Conservation (phyloP, 2,113 vertebrate species). For the Phylloscopus whistleri region DNA sequence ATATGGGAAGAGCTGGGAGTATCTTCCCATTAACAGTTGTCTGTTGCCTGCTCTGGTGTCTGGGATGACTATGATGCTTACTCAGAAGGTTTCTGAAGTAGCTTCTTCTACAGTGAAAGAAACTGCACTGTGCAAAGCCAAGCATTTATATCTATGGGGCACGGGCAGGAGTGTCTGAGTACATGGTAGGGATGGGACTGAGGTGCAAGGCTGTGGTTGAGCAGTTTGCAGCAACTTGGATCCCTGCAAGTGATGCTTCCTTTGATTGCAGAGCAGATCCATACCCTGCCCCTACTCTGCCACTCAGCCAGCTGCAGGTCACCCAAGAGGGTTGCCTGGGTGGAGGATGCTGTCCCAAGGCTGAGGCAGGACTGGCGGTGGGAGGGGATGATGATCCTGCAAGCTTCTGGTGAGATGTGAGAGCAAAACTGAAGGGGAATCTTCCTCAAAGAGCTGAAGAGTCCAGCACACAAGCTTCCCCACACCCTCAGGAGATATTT, state of each 20-base stretch:
- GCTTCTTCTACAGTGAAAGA: neutral
- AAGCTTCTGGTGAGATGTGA: neutral
- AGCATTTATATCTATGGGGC: rapidly evolving
- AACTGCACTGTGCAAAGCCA: rapidly evolving
- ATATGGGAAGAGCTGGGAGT: neutral
- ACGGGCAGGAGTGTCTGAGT: neutral
- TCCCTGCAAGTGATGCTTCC: neutral
- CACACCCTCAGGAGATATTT: neutral
- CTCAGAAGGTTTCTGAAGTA: neutral
- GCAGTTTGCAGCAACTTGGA: neutral
- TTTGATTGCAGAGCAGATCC: neutral
- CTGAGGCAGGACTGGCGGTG: neutral
- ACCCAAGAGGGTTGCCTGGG: too few species aligned
- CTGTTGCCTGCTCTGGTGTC: neutral
- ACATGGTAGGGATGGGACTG: neutral
- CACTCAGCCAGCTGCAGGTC: neutral
- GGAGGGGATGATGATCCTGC: rapidly evolving
- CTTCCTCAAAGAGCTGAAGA: neutral
- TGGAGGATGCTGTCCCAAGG: too few species aligned
- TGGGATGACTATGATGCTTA: neutral
- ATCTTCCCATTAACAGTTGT: neutral
- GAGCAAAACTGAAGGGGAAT: neutral
- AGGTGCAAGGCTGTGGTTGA: neutral
- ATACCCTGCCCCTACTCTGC: neutral
- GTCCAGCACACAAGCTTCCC: neutral